Evolutionary conservation across 1,140 invertebrate species (phyloP).

Genomic region (Drosophila sp.): DNA sequence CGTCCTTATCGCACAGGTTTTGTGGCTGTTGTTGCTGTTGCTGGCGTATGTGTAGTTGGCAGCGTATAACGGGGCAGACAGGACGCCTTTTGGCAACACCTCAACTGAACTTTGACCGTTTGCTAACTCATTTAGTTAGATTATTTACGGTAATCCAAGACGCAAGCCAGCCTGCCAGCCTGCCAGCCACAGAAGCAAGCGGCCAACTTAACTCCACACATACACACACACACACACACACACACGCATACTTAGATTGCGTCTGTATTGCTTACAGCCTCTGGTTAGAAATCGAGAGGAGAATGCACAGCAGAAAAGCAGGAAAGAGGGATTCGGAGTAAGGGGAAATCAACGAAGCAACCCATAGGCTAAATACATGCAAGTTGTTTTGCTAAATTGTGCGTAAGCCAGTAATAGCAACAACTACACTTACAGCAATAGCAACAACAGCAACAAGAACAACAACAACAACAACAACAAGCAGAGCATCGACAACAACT

Average conservation of each 20-base stretch:
- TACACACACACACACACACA: conserved; percentile 23
- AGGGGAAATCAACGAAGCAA: not conserved
- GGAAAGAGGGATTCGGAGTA: not conserved
- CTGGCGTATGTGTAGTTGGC: conserved; percentile 28
- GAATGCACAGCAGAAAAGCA: not conserved
- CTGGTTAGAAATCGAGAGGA: not conserved
- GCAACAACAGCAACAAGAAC: too few species aligned
- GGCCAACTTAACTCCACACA: conserved; percentile 66
- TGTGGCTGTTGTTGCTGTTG: conserved; percentile 12
- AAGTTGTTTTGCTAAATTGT: conserved; percentile 82
- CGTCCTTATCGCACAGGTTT: conserved; percentile 9
- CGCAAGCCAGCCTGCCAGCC: conserved; percentile 66
- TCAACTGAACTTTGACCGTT: conserved; percentile 79
- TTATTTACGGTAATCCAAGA: conserved; percentile 82
- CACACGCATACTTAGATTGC: conserved; percentile 19
- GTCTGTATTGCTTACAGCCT: conserved; percentile 13
- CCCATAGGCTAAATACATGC: conserved; percentile 76
- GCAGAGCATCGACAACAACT: conserved; percentile 16
- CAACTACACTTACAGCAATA: conserved; percentile 10
- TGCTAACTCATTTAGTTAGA: conserved; percentile 81
- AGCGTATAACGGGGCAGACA: conserved; percentile 34
- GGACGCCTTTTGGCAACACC: conserved; percentile 60
- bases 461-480: conserved; percentile 10
- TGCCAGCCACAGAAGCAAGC: conserved; percentile 56
- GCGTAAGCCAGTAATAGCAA: conserved; percentile 66